phyloP scores from a whole-genome alignment of 2,888 invertebrate genomes.

The Meliscaeva auricollis region DNA sequence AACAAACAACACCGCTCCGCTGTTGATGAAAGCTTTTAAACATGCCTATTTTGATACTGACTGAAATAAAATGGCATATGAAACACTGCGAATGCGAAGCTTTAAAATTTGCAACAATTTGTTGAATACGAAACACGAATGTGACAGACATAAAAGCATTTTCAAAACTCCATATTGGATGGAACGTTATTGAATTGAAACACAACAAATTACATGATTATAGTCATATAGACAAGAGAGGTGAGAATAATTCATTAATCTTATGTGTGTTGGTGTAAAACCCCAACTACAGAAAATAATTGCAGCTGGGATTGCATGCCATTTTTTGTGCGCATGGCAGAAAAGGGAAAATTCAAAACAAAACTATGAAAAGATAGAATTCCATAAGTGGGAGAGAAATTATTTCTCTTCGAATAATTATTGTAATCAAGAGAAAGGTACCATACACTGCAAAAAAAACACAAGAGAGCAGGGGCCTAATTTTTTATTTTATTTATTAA shows the following conservation, averaged over 20 bases:
- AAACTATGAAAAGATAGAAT: background rate
- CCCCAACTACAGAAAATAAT: background rate
- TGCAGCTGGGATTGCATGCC: background rate
- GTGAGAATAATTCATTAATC: too few species aligned
- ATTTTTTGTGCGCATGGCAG: conserved; percentile 13
- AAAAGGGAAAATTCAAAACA: background rate
- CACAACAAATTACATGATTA: conserved; percentile 46
- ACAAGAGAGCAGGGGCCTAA: too few species aligned
- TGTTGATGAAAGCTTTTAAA: conserved; percentile 37
- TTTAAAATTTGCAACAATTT: conserved; percentile 61
- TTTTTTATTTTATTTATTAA: too few species aligned
- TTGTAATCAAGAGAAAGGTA: background rate
- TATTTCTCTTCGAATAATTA: background rate
- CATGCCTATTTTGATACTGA: conserved; percentile 5
- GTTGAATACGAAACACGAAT: conserved; percentile 14
- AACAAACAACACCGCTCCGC: background rate
- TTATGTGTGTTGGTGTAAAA: background rate
- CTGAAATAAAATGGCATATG: conserved; percentile 55
- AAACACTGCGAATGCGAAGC: conserved; percentile 45
- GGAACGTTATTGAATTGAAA: conserved; percentile 40
- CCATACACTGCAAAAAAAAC: background rate
- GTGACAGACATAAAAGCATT: background rate
- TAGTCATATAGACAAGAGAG: background rate
- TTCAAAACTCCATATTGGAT: background rate
- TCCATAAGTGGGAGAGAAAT: too few species aligned